These are phyloP conservation scores for Dendrocopos noguchii DNA, from an alignment of 2,113 vertebrate genomes.

Conservation along the genomic window DNA sequence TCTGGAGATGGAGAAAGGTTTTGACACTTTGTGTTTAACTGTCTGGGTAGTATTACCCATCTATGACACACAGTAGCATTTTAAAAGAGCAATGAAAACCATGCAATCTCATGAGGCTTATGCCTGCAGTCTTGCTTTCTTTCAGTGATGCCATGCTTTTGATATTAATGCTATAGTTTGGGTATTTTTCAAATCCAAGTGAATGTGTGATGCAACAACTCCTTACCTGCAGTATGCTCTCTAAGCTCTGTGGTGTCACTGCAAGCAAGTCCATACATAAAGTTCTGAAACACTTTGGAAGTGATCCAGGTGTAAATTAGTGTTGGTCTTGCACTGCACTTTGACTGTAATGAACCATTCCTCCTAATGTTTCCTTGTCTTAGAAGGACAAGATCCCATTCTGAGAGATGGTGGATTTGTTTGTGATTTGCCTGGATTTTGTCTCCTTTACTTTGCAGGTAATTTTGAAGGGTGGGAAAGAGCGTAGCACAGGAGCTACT, in stretches of 20 bases:
- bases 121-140: background rate
- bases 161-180: background rate
- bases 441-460: conserved; percentile 76
- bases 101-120: background rate
- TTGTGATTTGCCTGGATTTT: background rate
- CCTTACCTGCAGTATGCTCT: background rate
- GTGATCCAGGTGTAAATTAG: background rate
- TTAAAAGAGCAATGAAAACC: background rate
- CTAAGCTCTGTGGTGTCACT: background rate
- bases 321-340: background rate
- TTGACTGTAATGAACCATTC: background rate
- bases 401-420: background rate
- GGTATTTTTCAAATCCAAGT: conserved; percentile 5
- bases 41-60: conserved; percentile 30
- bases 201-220: background rate
- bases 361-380: background rate
- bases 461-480: conserved; percentile 85
- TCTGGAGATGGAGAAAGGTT: background rate
- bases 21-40: background rate
- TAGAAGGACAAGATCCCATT: background rate
- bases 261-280: background rate
- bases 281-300: background rate
- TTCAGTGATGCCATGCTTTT: background rate
- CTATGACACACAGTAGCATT: background rate
- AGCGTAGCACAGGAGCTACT: conserved; percentile 87